phyloP scores from a whole-genome alignment of 2,113 vertebrate genomes.

The Nothobranchius furzeri region DNA sequence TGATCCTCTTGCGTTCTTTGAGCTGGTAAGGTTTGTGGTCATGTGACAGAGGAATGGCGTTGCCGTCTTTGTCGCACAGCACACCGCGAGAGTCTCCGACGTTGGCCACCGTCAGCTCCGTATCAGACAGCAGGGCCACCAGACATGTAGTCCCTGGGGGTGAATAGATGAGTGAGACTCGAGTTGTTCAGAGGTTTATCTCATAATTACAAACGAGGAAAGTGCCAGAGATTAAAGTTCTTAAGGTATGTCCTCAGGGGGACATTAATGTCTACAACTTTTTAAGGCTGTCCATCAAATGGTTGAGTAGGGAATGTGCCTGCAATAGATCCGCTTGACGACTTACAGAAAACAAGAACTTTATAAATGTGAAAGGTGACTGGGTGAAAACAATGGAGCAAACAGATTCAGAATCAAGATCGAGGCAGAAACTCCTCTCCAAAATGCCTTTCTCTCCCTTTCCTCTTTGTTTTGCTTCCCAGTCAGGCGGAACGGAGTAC shows the following conservation, averaged over 20 bases:
- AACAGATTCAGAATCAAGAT: conserved; percentile 21
- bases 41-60: conserved; percentile 92
- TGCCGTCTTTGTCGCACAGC: conserved; percentile 95
- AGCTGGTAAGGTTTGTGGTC: conserved; percentile 99
- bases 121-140: conserved; percentile 93
- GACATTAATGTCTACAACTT: not conserved
- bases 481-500: conserved; percentile 46
- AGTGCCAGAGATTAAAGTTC: not conserved
- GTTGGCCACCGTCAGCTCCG: conserved; percentile 94
- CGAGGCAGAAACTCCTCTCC: conserved; percentile 27
- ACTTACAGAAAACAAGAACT: too few species aligned
- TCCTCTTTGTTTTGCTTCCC: conserved; percentile 63
- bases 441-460: conserved; percentile 38
- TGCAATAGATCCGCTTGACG: too few species aligned
- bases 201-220: not conserved
- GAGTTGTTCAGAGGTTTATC: not conserved
- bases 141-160: conserved; percentile 93
- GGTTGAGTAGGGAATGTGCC: too few species aligned
- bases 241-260: not conserved
- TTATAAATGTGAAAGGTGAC: not conserved
- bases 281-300: not conserved
- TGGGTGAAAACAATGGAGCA: not conserved
- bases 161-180: not conserved
- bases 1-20: conserved; percentile 97
- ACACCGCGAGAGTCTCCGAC: conserved; percentile 96